Percentiles rank a stretch among this genome's conserved stretches.
These are phyloP conservation scores for Anhinga rufa DNA, from an alignment of 2,113 vertebrate genomes.

Conservation along the genomic window DNA sequence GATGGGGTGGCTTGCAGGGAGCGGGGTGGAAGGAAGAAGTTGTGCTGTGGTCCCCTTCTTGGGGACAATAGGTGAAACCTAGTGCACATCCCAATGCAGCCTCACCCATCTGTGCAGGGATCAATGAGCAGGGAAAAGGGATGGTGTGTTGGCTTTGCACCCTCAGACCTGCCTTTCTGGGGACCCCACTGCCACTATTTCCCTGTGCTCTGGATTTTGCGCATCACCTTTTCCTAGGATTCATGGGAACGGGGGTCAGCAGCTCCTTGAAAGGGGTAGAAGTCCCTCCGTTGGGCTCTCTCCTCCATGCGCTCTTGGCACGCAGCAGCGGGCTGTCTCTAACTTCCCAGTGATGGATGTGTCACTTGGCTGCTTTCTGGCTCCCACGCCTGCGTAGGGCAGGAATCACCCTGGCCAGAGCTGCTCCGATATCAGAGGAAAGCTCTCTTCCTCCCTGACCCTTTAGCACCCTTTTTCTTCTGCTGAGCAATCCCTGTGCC, in stretches of 20 bases:
- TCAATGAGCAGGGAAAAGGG: rapidly evolving
- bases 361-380: background rate
- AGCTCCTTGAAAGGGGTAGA: background rate
- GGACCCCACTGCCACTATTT: rapidly evolving
- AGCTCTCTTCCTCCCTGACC: background rate
- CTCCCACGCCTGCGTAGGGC: background rate
- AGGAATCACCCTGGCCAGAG: background rate
- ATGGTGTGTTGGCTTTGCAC: rapidly evolving
- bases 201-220: background rate
- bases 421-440: background rate
- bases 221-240: rapidly evolving
- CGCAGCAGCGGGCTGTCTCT: rapidly evolving
- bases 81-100: rapidly evolving
- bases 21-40: background rate
- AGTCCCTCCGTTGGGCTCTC: background rate
- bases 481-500: rapidly evolving
- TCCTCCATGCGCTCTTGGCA: rapidly evolving
- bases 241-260: rapidly evolving
- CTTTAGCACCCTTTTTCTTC: background rate
- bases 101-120: background rate
- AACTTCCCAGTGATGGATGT: rapidly evolving
- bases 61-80: background rate
- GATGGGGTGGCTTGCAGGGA: background rate
- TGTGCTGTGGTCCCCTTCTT: rapidly evolving
- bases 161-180: background rate